Base-by-base conservation (phyloP, 92 coral and sea anemone species). In the Porites divaricata region DNA sequence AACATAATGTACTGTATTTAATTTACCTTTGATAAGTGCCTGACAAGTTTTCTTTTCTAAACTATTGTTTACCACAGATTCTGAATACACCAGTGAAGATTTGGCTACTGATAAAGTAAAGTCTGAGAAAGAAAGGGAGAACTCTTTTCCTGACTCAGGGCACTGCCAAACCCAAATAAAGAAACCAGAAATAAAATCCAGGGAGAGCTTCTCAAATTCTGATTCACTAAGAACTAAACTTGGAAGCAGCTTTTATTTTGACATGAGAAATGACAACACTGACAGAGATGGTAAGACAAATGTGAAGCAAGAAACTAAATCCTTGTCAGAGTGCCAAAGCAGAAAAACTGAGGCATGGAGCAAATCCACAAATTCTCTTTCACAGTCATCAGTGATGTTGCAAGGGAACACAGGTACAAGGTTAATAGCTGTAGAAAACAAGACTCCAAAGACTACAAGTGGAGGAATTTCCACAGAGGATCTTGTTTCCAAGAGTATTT, bases 401-500 rank as follows among this genome's bases (percentile, higher is more conserved):
- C 76, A 58, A 24, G 11, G 41, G n/a, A 82, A 41, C 13, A 12
- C 4, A 41, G 86, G 72, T 22, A 61, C 72, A 72, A 82, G 50
- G 23, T 16, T 22, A 61, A 63, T 79, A 48, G 20, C 72, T 16
- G 19, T 72, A 24, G 72, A 82, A 23, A 51, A 82, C 22, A 82
- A 21, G 21, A 28, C 45, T 22, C 54, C 19, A 16, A 79, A 67
- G 70, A 54, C 71, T 50, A 58, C 87, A 12, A 57, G 56, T 54
- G 41, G 63, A 6, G 64, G 67, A 12, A 90, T 94, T 50, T 91
- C 91, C 51, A 83, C 91, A 54, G 95, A 89, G 58, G 84, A 83
- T 11, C 91, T 94, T 73, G 98, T 91, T 14, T 90, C 95, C n/a
- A 90, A 93, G 24, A 94, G 98, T 80, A 91, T 94, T 56, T 85